These are phyloP conservation scores for Drosophila parthenogenetica DNA, from an alignment of 2,888 invertebrate genomes.

Conservation along the genomic window DNA sequence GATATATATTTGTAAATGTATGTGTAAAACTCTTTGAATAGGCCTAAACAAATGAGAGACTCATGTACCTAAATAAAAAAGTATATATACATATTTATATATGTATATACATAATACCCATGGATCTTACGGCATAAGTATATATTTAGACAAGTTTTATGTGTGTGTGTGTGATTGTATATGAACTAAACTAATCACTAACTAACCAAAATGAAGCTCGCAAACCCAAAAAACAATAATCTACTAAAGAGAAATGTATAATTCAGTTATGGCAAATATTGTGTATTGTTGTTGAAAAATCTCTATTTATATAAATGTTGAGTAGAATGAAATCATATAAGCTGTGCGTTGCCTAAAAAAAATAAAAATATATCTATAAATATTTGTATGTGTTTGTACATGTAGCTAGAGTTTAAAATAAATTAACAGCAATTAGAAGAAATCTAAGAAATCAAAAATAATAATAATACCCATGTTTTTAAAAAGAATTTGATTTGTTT, in stretches of 20 bases:
- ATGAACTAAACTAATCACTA: constrained; percentile 22
- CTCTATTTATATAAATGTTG: constrained; percentile 41
- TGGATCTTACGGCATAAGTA: constrained; percentile 30
- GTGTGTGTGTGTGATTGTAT: constrained; percentile 43
- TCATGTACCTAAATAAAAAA: constrained; percentile 76
- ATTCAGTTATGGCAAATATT: constrained; percentile 55
- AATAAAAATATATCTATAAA: constrained; percentile 37
- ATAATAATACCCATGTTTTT: not conserved
- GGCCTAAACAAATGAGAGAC: constrained; percentile 74
- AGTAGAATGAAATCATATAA: constrained; percentile 19
- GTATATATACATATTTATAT: constrained; percentile 12
- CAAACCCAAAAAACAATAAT: constrained; percentile 42
- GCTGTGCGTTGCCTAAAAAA: constrained; percentile 52
- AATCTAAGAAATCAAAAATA: constrained; percentile 30
- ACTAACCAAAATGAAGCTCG: constrained; percentile 26
- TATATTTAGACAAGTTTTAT: constrained; percentile 73
- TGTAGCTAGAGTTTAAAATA: constrained; percentile 67
- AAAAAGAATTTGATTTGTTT: constrained; percentile 18
- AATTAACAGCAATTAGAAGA: constrained; percentile 30
- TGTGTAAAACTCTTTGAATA: constrained; percentile 50
- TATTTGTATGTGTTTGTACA: constrained; percentile 80
- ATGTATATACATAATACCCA: constrained; percentile 17
- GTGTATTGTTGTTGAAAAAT: constrained; percentile 64
- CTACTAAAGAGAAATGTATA: constrained; percentile 40
- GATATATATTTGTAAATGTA: constrained; percentile 38